phyloP scores from a whole-genome alignment of 2,888 invertebrate genomes.

The Perizoma affinitatum region DNA sequence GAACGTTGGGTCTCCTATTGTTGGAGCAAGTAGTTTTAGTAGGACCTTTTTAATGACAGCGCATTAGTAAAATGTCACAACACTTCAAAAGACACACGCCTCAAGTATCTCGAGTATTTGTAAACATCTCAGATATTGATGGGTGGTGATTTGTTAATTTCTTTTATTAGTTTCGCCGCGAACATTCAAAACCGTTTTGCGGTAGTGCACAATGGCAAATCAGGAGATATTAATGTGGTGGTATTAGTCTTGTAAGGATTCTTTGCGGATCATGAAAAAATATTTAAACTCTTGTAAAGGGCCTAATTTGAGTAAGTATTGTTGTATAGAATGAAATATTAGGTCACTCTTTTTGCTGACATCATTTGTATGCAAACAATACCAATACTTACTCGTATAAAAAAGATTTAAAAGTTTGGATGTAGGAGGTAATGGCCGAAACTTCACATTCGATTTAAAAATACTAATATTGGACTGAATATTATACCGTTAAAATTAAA shows the following conservation, averaged over 20 bases:
- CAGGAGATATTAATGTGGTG: constrained; percentile 51
- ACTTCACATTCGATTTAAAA: no score
- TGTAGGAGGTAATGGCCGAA: no score
- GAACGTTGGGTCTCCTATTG: constrained; percentile 63
- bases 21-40: constrained; percentile 55
- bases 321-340: not conserved
- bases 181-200: constrained; percentile 66
- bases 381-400: no score
- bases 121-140: constrained; percentile 72
- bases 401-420: no score
- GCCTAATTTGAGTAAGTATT: constrained; percentile 7
- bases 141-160: constrained; percentile 75
- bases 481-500: no score
- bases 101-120: constrained; percentile 58
- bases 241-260: constrained; percentile 45
- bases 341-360: no score
- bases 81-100: constrained; percentile 77
- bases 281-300: constrained; percentile 13
- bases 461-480: no score
- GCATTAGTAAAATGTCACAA: constrained; percentile 83
- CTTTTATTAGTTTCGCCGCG: constrained; percentile 66
- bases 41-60: constrained; percentile 71
- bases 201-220: constrained; percentile 59
- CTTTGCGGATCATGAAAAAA: constrained; percentile 24
- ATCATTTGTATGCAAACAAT: no score